phyloP scores from a whole-genome alignment of 2,888 invertebrate species.

The Cecidostiba fungosa region DNA sequence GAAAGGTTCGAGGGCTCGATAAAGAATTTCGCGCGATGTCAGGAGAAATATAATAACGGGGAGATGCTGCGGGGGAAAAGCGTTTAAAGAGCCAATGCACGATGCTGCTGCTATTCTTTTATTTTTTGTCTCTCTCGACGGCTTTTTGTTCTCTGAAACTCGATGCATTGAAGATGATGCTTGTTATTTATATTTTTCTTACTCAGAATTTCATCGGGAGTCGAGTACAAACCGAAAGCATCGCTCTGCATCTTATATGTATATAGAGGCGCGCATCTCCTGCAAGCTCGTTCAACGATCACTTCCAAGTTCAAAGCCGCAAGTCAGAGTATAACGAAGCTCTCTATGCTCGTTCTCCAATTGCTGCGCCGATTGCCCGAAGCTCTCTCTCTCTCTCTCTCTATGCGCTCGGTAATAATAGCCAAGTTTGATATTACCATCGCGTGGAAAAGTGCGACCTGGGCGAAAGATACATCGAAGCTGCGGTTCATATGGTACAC shows the following conservation, averaged over 20 bases:
- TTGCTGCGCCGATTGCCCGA: constrained; percentile 63
- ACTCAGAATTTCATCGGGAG: not conserved
- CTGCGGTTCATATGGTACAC: constrained; percentile 30
- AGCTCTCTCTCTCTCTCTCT: too few relatives aligned
- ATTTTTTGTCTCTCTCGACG: not conserved
- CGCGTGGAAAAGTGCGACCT: constrained; percentile 66
- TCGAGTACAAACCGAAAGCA: not conserved
- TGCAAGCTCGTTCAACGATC: not conserved
- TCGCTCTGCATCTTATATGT: not conserved
- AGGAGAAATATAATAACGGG: constrained; percentile 44
- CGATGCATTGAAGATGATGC: not conserved
- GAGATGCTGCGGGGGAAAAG: constrained; percentile 18
- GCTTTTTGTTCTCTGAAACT: not conserved
- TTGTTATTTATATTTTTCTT: too few relatives aligned
- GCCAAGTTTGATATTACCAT: constrained; percentile 74
- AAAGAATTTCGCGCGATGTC: constrained; percentile 54
- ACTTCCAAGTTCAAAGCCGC: constrained; percentile 54
- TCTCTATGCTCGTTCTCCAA: not conserved
- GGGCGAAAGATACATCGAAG: constrained; percentile 50
- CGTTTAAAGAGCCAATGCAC: constrained; percentile 35
- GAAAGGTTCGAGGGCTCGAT: constrained; percentile 54
- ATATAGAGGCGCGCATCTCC: not conserved
- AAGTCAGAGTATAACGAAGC: constrained; percentile 55
- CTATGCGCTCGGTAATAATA: constrained; percentile 63
- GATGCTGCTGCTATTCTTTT: not conserved